Percentiles rank a stretch among this genome's conserved stretches.
phyloP scores from a whole-genome alignment of 2,888 invertebrate species.

The Cryptus armator region DNA sequence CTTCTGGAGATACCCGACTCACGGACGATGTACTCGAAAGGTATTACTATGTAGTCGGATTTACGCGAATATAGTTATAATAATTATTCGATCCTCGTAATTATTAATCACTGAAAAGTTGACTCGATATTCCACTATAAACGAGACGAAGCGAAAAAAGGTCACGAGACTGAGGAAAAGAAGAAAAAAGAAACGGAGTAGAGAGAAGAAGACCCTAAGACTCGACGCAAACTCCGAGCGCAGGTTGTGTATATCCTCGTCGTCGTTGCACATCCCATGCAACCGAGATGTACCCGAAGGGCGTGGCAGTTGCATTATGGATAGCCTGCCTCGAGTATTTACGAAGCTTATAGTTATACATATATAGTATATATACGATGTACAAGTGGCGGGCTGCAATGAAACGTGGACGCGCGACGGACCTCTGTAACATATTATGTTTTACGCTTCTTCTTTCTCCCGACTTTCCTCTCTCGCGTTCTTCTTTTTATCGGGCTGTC shows the following conservation, averaged over 20 bases:
- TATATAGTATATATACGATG: conserved; percentile 40
- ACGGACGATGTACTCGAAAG: background rate
- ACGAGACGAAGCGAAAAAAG: conserved; percentile 30
- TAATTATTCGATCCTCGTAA: conserved; percentile 4
- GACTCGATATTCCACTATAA: background rate
- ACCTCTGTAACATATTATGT: conserved; percentile 72
- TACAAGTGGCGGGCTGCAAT: conserved; percentile 66
- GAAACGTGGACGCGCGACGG: conserved; percentile 69
- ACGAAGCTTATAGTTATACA: conserved; percentile 65
- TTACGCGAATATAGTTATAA: background rate
- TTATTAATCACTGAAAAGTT: conserved; percentile 18
- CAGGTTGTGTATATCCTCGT: conserved; percentile 59
- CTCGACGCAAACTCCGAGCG: conserved; percentile 58
- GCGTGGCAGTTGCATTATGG: conserved; percentile 75
- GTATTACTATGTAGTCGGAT: background rate
- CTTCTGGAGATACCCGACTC: conserved; percentile 6
- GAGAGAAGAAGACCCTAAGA: conserved; percentile 39
- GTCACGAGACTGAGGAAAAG: conserved; percentile 23
- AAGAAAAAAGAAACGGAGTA: background rate
- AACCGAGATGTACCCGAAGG: conserved; percentile 68
- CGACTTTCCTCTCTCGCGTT: conserved; percentile 34
- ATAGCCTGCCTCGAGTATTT: conserved; percentile 71
- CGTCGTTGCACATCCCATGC: conserved; percentile 52
- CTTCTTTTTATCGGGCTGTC: conserved; percentile 61
- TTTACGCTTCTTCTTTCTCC: conserved; percentile 68